phyloP scores from a whole-genome alignment of 37 sponge, comb jelly and placozoan genomes.

The Axinella damicornis region DNA sequence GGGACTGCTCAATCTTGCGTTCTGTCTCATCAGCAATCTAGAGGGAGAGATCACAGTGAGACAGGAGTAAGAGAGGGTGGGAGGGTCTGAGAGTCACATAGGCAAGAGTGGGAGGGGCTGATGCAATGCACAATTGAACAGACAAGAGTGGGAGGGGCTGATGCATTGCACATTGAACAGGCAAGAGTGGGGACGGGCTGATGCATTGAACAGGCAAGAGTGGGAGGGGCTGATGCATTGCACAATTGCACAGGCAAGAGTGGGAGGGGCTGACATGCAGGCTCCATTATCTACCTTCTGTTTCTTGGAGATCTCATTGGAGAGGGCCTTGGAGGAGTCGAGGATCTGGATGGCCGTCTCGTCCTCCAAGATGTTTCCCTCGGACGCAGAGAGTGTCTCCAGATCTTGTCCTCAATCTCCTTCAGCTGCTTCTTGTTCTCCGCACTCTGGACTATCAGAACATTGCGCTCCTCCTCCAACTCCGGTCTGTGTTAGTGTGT shows the following conservation, averaged over 20 bases:
- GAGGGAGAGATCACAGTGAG: constrained; percentile 8
- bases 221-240: no score
- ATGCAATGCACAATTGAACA: no score
- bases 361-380: constrained; percentile 99
- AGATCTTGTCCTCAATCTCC: constrained; percentile 99
- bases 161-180: no score
- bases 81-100: no score
- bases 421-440: constrained; percentile 98
- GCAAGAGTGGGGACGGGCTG: no score
- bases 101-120: no score
- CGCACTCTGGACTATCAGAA: constrained; percentile 94
- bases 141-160: no score
- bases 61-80: no score
- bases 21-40: constrained; percentile 98
- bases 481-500: constrained; percentile 79
- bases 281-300: constrained; percentile 59
- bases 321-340: constrained; percentile 94
- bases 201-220: no score
- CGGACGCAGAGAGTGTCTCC: constrained; percentile 97
- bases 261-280: no score
- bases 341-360: constrained; percentile 96
- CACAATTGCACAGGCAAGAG: no score
- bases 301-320: constrained; percentile 91
- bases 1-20: constrained; percentile 95
- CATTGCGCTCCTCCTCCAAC: constrained; percentile 97